Conservation (phyloP, 2,113 vertebrate species). For the Zeus faber region DNA sequence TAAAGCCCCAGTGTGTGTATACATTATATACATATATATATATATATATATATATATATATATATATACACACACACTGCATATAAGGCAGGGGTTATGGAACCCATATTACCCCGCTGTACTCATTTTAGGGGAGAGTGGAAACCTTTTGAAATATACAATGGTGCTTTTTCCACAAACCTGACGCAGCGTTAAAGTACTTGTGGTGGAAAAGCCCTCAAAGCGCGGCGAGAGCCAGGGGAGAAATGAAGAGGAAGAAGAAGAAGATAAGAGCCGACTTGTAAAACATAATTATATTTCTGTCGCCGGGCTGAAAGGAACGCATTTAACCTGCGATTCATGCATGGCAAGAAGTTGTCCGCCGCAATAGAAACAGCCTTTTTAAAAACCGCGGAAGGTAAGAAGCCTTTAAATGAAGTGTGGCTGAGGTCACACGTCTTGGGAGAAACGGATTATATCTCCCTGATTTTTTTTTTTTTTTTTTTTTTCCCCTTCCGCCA, state of each 20-base stretch:
- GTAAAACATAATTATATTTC: constrained; percentile 79
- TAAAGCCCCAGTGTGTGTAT: too few relatives aligned
- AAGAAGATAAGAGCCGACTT: constrained; percentile 71
- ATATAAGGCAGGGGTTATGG: constrained; percentile 43
- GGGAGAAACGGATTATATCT: constrained; percentile 67
- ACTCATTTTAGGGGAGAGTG: constrained; percentile 22
- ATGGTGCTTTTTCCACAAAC: constrained; percentile 56
- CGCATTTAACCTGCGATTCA: constrained; percentile 76
- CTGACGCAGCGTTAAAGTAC: constrained; percentile 65
- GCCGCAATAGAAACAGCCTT: constrained; percentile 31
- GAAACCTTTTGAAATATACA: constrained; percentile 63
- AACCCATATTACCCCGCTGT: constrained; percentile 22
- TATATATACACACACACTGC: constrained; percentile 28
- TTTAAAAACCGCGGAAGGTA: constrained; percentile 62
- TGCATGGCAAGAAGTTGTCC: constrained; percentile 63
- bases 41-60: too few relatives aligned
- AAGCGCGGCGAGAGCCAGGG: constrained; percentile 47
- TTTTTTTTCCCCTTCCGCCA: constrained; percentile 4
- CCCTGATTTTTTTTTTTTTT: constrained; percentile 31
- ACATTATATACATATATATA: too few relatives aligned
- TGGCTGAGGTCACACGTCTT: constrained; percentile 59
- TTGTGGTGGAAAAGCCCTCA: constrained; percentile 65
- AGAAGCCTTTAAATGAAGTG: constrained; percentile 64
- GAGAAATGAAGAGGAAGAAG: constrained; percentile 61
- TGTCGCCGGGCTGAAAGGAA: constrained; percentile 65